Evolutionary conservation across 2,113 vertebrate species (phyloP).

Genomic region (Pimephales promelas): DNA sequence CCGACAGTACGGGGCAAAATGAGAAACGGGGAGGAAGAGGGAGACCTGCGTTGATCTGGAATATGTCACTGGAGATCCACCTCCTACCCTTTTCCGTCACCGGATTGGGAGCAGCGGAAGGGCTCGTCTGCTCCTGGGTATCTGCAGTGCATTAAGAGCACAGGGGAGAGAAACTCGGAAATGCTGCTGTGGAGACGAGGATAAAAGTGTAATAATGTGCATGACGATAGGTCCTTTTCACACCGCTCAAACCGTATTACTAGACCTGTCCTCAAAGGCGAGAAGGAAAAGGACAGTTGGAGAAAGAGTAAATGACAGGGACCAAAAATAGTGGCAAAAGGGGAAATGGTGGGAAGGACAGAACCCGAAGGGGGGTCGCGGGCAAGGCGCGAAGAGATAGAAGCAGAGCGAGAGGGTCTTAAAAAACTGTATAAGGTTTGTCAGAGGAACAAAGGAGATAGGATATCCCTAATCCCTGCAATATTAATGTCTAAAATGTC

Average conservation of each 20-base stretch:
- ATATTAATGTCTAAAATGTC: slow-evolving; percentile 83
- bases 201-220: slow-evolving; percentile 65
- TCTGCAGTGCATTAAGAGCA: slow-evolving; percentile 50
- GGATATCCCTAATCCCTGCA: slow-evolving; percentile 78
- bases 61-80: slow-evolving; percentile 51
- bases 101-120: slow-evolving; percentile 48
- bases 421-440: slow-evolving; percentile 61
- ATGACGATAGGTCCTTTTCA: slow-evolving; percentile 59
- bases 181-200: slow-evolving; percentile 54
- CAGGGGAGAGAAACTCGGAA: slow-evolving; percentile 42
- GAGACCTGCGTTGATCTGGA: slow-evolving; percentile 54
- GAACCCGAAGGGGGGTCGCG: slow-evolving; percentile 18
- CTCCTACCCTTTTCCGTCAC: slow-evolving; percentile 35
- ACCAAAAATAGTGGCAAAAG: slow-evolving; percentile 48
- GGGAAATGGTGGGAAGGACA: slow-evolving; percentile 14
- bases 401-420: slow-evolving; percentile 29
- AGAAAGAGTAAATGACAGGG: slow-evolving; percentile 54
- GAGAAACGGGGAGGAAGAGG: slow-evolving; percentile 40
- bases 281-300: slow-evolving; percentile 48
- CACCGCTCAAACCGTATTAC: slow-evolving; percentile 58
- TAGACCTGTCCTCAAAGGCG: slow-evolving; percentile 53
- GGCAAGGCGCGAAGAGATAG: slow-evolving; percentile 13
- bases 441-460: slow-evolving; percentile 70
- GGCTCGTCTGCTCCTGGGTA: slow-evolving; percentile 52
- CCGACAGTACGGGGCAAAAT: slow-evolving; percentile 59